Conservation (phyloP, 2,113 vertebrate genomes). For the Catharus minimus region DNA sequence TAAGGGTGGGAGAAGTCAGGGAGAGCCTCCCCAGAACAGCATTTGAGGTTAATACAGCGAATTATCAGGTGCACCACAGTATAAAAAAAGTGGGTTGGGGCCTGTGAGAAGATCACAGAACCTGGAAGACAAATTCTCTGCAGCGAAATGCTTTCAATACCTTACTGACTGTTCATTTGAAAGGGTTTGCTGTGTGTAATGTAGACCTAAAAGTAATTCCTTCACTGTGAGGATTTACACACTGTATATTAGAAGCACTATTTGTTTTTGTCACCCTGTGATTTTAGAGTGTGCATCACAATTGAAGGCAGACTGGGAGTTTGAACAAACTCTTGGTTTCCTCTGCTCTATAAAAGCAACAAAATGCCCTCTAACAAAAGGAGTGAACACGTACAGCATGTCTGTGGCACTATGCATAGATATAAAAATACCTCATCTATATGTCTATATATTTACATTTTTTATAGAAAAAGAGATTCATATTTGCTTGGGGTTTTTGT, state of each 20-base stretch:
- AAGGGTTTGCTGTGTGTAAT: background rate
- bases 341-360: background rate
- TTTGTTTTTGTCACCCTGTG: background rate
- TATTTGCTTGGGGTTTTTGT: background rate
- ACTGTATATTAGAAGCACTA: background rate
- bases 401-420: background rate
- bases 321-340: background rate
- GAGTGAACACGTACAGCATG: rapidly evolving
- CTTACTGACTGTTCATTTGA: background rate
- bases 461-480: rapidly evolving
- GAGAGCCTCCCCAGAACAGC: background rate
- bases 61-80: background rate
- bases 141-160: background rate
- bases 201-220: background rate
- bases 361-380: background rate
- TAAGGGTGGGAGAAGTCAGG: background rate
- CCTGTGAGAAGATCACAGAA: background rate
- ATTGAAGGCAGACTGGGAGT: background rate
- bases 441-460: background rate
- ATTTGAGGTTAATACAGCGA: background rate
- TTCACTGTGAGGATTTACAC: background rate
- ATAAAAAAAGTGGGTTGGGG: rapidly evolving
- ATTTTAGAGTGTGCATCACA: background rate
- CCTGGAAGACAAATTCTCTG: background rate
- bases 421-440: background rate